Evolutionary conservation across 1,140 invertebrate genomes (phyloP), one percentile per base, ranked within the genome.

Genomic region (Palaemon carinicauda): DNA sequence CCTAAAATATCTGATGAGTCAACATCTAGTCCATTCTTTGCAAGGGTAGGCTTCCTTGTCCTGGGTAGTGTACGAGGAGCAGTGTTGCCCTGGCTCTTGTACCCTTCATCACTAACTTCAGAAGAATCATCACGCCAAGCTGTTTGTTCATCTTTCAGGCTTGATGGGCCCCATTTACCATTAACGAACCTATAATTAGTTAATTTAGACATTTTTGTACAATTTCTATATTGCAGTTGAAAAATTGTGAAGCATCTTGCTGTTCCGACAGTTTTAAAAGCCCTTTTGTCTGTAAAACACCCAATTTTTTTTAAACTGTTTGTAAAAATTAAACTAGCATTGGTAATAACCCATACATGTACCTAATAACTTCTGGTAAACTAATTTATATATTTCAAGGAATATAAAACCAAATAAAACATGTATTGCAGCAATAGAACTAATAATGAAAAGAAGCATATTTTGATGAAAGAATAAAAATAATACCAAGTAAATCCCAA

Each of bases 71-170:
- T 41, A 12, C 80, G 80, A 1, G 79, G 80, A 24, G 80, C 80
- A 69, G 82, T 79, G 71, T 83, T 83, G 1, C 89, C 89, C 50
- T 89, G 89, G 29, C 95, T 96, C 90, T 96, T 94, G 90, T 97
- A 97, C 5, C 96, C 96, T 90, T 96, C 96, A 91, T 97, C 96
- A 60, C 96, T 96, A 24, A 96, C 95, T 91, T 96, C 96, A 82
- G 96, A 96, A 3, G 96, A 95, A 89, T 96, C 96, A 91, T 96
- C 96, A 83, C 90, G 90, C 87, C 90, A 89, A 41, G 88, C 89
- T 12, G 50, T 21, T 80, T 82, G 80, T 29, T 89, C 87, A 31
- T 80, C 81, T 50, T 75, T 21, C n/a, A 83, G 27, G 3, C 81
- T 54, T 41, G 69, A 69, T 50, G 60, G 80, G 29, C 80, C 60